Conservation (phyloP, 2,888 invertebrate species). For the Temnothorax rugatulus region DNA sequence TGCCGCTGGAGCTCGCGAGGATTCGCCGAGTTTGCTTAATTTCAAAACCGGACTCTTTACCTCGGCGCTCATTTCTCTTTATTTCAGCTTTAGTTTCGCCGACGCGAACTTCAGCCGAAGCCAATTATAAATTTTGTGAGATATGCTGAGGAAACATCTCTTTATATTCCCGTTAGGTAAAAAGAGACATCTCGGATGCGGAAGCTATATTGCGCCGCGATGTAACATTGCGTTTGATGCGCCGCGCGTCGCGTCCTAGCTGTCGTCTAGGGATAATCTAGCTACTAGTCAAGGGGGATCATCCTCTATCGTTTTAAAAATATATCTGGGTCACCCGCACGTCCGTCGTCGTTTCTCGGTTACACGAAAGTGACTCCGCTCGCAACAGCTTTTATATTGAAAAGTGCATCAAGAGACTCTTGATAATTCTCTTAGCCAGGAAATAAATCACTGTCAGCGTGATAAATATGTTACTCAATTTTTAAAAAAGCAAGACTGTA, state of each 20-base stretch:
- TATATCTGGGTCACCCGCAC: conserved; percentile 49
- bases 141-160: conserved; percentile 10
- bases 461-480: conserved; percentile 32
- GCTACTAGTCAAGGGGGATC: conserved; percentile 48
- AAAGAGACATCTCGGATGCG: conserved; percentile 7
- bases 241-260: conserved; percentile 13
- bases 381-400: conserved; percentile 15
- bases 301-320: conserved; percentile 55
- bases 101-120: conserved; percentile 16
- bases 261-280: conserved; percentile 52
- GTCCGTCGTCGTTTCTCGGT: conserved; percentile 3
- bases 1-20: conserved; percentile 6
- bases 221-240: conserved; percentile 19
- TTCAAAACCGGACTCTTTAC: conserved; percentile 13
- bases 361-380: conserved; percentile 16
- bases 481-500: neutral
- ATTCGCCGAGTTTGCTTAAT: conserved; percentile 43
- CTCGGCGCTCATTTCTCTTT: conserved; percentile 8
- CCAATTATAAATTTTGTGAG: conserved; percentile 53
- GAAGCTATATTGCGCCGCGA: conserved; percentile 2
- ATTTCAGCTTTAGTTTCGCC: conserved; percentile 15
- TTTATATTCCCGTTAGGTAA: conserved; percentile 6
- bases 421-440: conserved; percentile 30
- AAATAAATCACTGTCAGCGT: conserved; percentile 48
- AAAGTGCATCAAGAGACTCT: conserved; percentile 4